Conservation (phyloP, 2,113 vertebrate species). For the Rhinopithecus roxellana region DNA sequence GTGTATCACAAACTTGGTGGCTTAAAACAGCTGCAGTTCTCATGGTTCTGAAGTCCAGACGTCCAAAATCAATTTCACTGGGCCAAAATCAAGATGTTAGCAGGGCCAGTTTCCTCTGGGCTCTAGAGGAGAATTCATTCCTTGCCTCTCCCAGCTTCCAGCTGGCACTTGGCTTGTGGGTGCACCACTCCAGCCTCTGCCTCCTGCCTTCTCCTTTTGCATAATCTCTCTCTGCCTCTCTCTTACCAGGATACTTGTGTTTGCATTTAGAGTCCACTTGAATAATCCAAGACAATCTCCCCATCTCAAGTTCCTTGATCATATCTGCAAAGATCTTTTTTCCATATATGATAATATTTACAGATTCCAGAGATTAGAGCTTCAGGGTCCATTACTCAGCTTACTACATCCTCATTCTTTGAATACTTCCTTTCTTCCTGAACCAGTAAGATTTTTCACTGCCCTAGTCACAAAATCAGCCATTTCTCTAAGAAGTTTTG, state of each 20-base stretch:
- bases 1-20: not conserved
- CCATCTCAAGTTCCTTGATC: not conserved
- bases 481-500: not conserved
- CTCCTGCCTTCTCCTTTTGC: not conserved
- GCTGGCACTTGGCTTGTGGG: not conserved
- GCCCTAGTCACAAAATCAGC: not conserved
- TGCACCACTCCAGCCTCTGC: not conserved
- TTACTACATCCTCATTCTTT: not conserved
- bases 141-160: not conserved
- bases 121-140: not conserved
- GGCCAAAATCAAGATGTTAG: not conserved
- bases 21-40: not conserved
- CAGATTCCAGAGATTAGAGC: not conserved
- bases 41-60: not conserved
- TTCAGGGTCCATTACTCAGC: not conserved
- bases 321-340: not conserved
- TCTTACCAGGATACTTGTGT: not conserved
- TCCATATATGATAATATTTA: not conserved
- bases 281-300: not conserved
- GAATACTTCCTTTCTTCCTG: not conserved
- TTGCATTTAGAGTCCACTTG: not conserved
- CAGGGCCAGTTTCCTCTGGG: not conserved
- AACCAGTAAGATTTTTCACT: not conserved
- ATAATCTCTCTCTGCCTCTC: not conserved
- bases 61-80: not conserved